Evolutionary conservation across 2,113 vertebrate species (phyloP), one percentile per base, ranked within the genome.

Genomic region (Psittacula cyanocephala): DNA sequence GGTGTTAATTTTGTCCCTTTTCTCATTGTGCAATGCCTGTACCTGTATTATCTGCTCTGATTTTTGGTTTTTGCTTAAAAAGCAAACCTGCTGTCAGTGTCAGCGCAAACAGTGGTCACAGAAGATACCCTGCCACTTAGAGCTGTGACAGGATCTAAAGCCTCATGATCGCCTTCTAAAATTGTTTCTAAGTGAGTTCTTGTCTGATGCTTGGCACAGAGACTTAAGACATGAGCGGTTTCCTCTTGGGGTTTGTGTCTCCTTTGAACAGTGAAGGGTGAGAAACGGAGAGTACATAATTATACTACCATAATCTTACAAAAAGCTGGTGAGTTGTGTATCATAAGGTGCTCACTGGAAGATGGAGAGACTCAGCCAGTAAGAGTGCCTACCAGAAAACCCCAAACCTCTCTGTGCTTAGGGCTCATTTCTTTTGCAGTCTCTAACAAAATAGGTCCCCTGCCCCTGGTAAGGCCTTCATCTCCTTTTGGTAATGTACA

Each of bases 161-260:
- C 49, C 13, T 49, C 20, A 14, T 5, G 3, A 59, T 44, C 31
- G 41, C 55, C 33, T 70, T 17, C 63, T 27, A 16, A 49, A 91
- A 17, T 13, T 3, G 11, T 94, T 64, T n/a, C 41, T 18, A 62
- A 80, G 41, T 11, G 50, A 65, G 31, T 17, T 70, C 37, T 44
- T 52, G 78, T 49, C 59, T 44, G 69, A 43, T 3, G 31, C 75
- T 76, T 27, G 75, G 83, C 53, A 18, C 31, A 62, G 49, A 80
- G 76, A 33, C 24, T 68, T 46, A 25, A 59, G 70, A 24, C 0
- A 1, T 1, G 14, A 44, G 39, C 0, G 5, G n/a, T 37, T 88
- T 41, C 55, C 46, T 70, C 53, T 25, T 6, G n/a, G 41, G 70
- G 12, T 65, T 46, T 41, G 63, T 8, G 35, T 31, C 1, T 0